phyloP scores from a whole-genome alignment of 2,113 vertebrate species.

The Ovis canadensis region DNA sequence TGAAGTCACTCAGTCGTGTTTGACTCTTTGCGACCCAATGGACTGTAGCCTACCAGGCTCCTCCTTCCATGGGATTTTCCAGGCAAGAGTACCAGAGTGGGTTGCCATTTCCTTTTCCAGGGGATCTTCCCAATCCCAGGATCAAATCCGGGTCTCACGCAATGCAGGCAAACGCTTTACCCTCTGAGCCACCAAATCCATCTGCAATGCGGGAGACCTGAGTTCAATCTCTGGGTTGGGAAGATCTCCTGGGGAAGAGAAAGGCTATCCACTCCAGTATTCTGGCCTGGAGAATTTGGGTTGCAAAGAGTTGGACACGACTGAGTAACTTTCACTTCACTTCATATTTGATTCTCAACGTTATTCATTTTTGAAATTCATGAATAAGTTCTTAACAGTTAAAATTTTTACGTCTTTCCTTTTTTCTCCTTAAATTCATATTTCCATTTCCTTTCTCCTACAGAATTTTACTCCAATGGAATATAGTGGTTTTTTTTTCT shows the following conservation, averaged over 20 bases:
- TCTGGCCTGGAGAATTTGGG: background rate
- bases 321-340: background rate
- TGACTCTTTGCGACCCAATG: background rate
- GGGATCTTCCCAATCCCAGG: background rate
- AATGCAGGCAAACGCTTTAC: background rate
- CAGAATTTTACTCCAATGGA: background rate
- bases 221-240: background rate
- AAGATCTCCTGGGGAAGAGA: background rate
- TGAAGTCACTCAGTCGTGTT: background rate
- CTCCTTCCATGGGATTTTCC: background rate
- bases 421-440: background rate
- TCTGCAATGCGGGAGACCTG: background rate
- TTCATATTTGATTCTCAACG: background rate
- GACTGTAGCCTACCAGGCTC: background rate
- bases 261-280: background rate
- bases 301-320: background rate
- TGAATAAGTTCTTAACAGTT: background rate
- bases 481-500: background rate
- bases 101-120: background rate
- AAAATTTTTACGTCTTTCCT: background rate
- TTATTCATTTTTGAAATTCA: background rate
- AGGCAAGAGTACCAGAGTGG: background rate
- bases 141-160: background rate
- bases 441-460: background rate
- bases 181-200: background rate